Base-by-base conservation (phyloP, 2,797 vertebrate species). In the Calcarius lapponicus region DNA sequence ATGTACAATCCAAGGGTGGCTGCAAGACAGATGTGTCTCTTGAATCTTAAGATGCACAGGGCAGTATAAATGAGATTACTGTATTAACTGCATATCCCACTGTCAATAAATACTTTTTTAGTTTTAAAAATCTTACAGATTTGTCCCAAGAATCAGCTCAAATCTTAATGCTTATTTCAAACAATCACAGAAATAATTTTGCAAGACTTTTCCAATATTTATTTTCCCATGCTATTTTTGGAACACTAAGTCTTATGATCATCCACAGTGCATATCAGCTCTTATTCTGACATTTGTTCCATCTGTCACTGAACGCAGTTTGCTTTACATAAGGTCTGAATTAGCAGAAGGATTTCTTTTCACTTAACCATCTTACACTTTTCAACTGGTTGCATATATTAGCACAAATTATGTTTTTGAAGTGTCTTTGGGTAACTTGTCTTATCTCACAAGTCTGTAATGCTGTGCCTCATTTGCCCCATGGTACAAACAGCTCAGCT, bases 301-400 rank as follows among this genome's bases (percentile, higher is more conserved):
- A 40, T n/a, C 42, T 93, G 34, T 57, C 47, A 40, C 40, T 38
- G 67, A 86, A 67, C n/a, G 61, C 5, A 58, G 22, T 75, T 80
- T 88, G 16, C 34, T 86, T 91, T 92, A 84, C 67, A 36, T 62
- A 47, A 75, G 20, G 54, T 87, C 43, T 89, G 51, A 62, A 79
- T 70, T 62, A 79, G 10, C 15, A 50, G 88, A 66, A 82, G 32
- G 71, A 56, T 82, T 86, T 86, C 31, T 92, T 75, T 69, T 54
- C 54, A 42, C 31, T 56, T 86, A 32, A 56, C 28, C 25, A 40
- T 31, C 18, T 92, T 90, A 66, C 13, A 40, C 56, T 74, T 91
- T 86, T 80, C 42, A 61, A 32, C 29, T 24, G 26, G 54, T 67
- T 83, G 50, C 34, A 31, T 74, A 56, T 14, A 76, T 73, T 79